Percentiles rank a stretch among this genome's conserved stretches.
These are phyloP conservation scores for Olivierus martensii DNA, from an alignment of 1,140 invertebrate species.

Conservation along the genomic window DNA sequence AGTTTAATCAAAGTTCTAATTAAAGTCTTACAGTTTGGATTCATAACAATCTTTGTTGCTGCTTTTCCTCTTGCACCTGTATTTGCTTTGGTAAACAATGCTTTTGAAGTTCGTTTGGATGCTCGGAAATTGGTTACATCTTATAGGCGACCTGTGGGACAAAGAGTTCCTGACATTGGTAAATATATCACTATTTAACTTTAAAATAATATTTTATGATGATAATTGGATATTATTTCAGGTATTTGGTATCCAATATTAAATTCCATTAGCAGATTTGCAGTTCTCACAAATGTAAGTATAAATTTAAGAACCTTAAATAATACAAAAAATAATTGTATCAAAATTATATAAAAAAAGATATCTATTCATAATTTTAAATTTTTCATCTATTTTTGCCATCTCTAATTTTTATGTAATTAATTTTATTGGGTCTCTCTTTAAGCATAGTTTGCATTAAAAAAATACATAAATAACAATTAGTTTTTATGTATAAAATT, in stretches of 20 bases:
- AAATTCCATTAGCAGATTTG: conserved; percentile 74
- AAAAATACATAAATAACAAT: too few species aligned
- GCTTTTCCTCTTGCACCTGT: conserved; percentile 79
- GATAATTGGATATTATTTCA: conserved; percentile 5
- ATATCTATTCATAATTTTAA: too few species aligned
- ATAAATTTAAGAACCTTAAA: not conserved
- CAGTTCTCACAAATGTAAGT: conserved; percentile 85
- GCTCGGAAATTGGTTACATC: conserved; percentile 71
- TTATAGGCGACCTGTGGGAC: conserved; percentile 67
- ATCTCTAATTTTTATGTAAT: too few species aligned
- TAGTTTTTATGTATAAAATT: too few species aligned
- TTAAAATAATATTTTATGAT: not conserved
- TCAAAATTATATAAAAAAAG: too few species aligned
- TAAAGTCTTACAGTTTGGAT: conserved; percentile 74
- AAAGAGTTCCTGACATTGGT: conserved; percentile 71
- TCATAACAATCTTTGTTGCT: conserved; percentile 78
- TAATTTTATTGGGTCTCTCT: too few species aligned
- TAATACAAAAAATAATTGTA: too few species aligned
- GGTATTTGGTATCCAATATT: conserved; percentile 79
- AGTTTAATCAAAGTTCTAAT: too few species aligned
- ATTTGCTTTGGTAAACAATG: conserved; percentile 71
- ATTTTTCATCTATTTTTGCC: too few species aligned
- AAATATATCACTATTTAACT: not conserved
- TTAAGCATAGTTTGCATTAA: too few species aligned
- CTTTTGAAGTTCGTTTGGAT: conserved; percentile 77